Percentiles rank a stretch among this genome's conserved stretches.
Conservation (phyloP, 2,797 vertebrate genomes). For the Pelochelys cantorii region DNA sequence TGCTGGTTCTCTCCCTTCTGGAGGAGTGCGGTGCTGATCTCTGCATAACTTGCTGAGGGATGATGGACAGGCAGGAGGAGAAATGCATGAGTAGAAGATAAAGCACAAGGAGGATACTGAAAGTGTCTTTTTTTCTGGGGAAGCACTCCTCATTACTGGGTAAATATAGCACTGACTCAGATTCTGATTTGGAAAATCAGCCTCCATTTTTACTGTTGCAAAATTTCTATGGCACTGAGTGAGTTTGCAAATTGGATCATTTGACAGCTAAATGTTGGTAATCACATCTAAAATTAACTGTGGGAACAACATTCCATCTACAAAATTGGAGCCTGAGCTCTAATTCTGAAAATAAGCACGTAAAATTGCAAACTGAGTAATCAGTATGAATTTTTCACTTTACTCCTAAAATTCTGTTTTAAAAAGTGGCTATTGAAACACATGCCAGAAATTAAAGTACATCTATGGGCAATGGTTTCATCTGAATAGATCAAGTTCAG, state of each 20-base stretch:
- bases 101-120: neutral
- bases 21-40: too few species aligned
- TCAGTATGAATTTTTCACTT: neutral
- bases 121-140: slow-evolving; percentile 37
- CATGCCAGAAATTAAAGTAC: neutral
- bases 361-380: neutral
- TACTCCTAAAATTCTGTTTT: neutral
- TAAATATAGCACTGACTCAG: neutral
- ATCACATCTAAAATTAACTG: neutral
- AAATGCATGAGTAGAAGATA: slow-evolving; percentile 40
- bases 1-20: slow-evolving; percentile 30
- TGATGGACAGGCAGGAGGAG: neutral
- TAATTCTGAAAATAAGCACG: neutral
- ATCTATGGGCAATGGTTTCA: neutral
- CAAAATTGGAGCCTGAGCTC: neutral
- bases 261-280: neutral
- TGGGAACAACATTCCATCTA: neutral
- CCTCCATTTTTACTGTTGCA: neutral
- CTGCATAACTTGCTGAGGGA: slow-evolving; percentile 12
- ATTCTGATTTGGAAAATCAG: neutral
- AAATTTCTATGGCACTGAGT: neutral
- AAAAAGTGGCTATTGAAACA: neutral
- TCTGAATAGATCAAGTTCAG: neutral
- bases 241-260: neutral
- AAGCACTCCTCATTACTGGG: slow-evolving; percentile 9